phyloP scores from a whole-genome alignment of 2,113 vertebrate genomes.

The crab-eating macaque (Macaca fascicularis) region T2T-MFA8v1.1 NC_088376.1:178845501-178846000 shows the following conservation, averaged over 20 bases:
- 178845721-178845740: neutral
- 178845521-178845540: neutral
- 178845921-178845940: neutral
- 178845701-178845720: too few species aligned
- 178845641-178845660: neutral
- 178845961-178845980: too few species aligned
- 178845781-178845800: neutral
- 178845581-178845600: neutral
- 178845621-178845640: too few species aligned
- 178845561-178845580: neutral
- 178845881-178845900: neutral
- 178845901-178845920: neutral
- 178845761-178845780: neutral
- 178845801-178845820: neutral
- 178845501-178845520: neutral
- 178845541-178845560: neutral
- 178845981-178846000: too few species aligned
- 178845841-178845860: neutral
- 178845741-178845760: neutral
- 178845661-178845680: neutral
- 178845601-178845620: neutral
- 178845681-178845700: neutral
- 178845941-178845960: too few species aligned
- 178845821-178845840: neutral
- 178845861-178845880: neutral